Evolutionary conservation across 2,888 invertebrate genomes (phyloP).

Genomic region (Platerodrilus igneus): DNA sequence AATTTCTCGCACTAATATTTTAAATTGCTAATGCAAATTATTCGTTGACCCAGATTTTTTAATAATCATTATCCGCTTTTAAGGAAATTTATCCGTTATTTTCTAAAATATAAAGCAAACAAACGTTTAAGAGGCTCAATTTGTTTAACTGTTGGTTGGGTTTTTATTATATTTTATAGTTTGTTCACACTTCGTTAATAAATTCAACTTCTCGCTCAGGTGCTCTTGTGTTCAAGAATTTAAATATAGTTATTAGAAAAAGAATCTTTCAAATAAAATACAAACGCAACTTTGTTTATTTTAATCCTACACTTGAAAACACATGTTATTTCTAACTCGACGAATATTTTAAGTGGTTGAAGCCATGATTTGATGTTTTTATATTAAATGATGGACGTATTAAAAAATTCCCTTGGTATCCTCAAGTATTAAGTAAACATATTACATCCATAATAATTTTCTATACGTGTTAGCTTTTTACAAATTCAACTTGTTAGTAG

Average conservation of each 20-base stretch:
- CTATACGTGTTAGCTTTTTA: slow-evolving; percentile 8
- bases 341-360: slow-evolving; percentile 30
- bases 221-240: slow-evolving; percentile 9
- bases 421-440: slow-evolving; percentile 22
- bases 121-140: slow-evolving; percentile 8
- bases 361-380: slow-evolving; percentile 26
- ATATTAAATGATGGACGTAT: slow-evolving; percentile 22
- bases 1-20: slow-evolving; percentile 19
- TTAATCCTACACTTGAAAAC: slow-evolving; percentile 29
- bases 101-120: slow-evolving; percentile 14
- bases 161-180: slow-evolving; percentile 11
- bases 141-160: slow-evolving; percentile 19
- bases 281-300: slow-evolving; percentile 26
- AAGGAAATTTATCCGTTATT: slow-evolving; percentile 18
- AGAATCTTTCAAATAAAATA: slow-evolving; percentile 16
- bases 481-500: slow-evolving; percentile 6
- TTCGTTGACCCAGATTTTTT: slow-evolving; percentile 26
- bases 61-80: slow-evolving; percentile 17
- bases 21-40: slow-evolving; percentile 28
- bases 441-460: slow-evolving; percentile 3
- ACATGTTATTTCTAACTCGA: slow-evolving; percentile 29
- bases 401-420: slow-evolving; percentile 19
- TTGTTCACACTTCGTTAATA: slow-evolving; percentile 14
- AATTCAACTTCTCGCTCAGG: slow-evolving; percentile 7
- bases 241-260: slow-evolving; percentile 11